Percentiles rank a stretch among this genome's conserved stretches.
These are phyloP conservation scores for Heterodera filipjevi DNA, from an alignment of 2,888 invertebrate species.

Conservation along the genomic window DNA sequence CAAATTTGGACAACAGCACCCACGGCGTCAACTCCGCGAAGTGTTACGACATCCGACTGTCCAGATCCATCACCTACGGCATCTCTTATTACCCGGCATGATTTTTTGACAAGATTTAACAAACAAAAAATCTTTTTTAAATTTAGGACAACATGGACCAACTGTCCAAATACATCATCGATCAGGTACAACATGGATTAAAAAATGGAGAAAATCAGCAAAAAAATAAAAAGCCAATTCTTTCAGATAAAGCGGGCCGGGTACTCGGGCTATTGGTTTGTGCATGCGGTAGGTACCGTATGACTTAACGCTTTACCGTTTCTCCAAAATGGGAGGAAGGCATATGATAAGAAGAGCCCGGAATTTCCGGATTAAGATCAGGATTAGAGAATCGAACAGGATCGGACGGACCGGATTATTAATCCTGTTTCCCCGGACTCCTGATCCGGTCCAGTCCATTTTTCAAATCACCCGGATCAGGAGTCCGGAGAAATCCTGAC, in stretches of 20 bases:
- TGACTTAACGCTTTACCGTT: no score
- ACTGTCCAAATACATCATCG: constrained; percentile 37
- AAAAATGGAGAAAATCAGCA: no score
- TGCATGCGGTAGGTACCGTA: constrained; percentile 42
- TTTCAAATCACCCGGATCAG: no score
- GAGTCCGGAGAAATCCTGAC: no score
- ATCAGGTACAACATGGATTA: constrained; percentile 30
- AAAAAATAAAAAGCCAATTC: neutral
- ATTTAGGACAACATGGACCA: constrained; percentile 19
- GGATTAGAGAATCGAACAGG: no score
- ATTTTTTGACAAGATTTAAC: neutral
- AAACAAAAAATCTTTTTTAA: constrained; percentile 42
- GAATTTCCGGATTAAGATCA: no score
- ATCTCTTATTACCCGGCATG: constrained; percentile 36
- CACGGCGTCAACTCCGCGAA: constrained; percentile 5
- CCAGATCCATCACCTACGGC: constrained; percentile 38
- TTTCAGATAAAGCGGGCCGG: constrained; percentile 43
- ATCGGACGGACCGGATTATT: no score
- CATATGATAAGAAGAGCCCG: no score
- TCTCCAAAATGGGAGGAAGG: no score
- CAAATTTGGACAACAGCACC: neutral
- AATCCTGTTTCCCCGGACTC: no score
- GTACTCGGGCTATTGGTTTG: constrained; percentile 45
- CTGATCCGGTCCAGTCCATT: no score
- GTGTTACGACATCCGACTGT: constrained; percentile 16